Evolutionary conservation across 1,140 invertebrate genomes (phyloP), one percentile per base, ranked within the genome.

Genomic region (Drosophila pectinifera): DNA sequence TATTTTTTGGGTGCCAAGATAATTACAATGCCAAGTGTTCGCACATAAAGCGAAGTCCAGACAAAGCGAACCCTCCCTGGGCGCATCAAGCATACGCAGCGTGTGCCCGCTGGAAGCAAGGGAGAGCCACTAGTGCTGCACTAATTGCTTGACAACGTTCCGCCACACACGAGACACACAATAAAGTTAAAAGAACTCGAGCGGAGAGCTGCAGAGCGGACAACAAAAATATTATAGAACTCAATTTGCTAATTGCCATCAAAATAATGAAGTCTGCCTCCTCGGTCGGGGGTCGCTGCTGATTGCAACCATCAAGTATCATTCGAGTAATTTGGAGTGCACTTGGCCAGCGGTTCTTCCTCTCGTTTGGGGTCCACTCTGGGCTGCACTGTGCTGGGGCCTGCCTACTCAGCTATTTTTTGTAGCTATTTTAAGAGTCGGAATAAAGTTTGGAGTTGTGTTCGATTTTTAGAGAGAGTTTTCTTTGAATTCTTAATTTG

Each of bases 221-320:
- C 80, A 88, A 88, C 74, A 68, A 65, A 67, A 70, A 83, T 84
- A 84, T 89, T 84, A 80, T 74, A 80, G 74, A 84, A 89, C 84
- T 89, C 77, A 89, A 89, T 89, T 89, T 89, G 78, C 84, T 89
- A 89, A 89, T 89, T 89, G 84, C 84, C 73, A 89, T 89, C 84
- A 89, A 89, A 89, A 89, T 89, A 89, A 89, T 89, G 84, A 89
- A 89, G 84, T 89, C 77, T 63, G 55, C 48, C 41, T 31, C n/a
- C 16, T 58, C 28, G 28, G 43, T 55, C n/a, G 18, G 22, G 14
- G 56, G 46, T 41, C 62, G 45, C 34, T 43, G 28, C 61, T 89
- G 84, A 89, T 88, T 88, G 84, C 80, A 84, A 80, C 80, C 84
- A 89, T 88, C 84, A 89, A 88, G 84, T 89, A 88, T 88, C 84